phyloP scores from a whole-genome alignment of 2,113 vertebrate genomes.

The Podocnemis expansa region DNA sequence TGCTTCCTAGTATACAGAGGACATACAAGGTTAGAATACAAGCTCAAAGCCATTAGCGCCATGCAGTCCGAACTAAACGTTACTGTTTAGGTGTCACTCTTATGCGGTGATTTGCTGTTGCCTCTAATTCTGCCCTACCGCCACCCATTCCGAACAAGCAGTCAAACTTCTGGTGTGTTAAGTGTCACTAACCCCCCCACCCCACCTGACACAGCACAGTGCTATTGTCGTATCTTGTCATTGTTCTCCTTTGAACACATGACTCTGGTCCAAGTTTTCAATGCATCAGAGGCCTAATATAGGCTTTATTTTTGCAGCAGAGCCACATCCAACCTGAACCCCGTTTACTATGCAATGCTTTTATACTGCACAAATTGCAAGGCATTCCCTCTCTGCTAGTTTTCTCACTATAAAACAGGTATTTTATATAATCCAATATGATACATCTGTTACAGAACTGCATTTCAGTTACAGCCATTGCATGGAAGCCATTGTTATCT shows the following conservation, averaged over 20 bases:
- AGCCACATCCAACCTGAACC: background rate
- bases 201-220: background rate
- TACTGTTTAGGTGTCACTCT: background rate
- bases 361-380: slow-evolving; percentile 16
- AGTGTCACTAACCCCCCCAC: fast-evolving
- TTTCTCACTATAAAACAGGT: background rate
- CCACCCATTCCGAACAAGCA: fast-evolving
- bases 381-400: slow-evolving; percentile 37
- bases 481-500: background rate
- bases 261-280: background rate
- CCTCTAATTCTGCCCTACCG: background rate
- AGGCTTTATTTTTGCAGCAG: background rate
- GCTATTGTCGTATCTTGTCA: background rate
- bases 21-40: slow-evolving; percentile 67
- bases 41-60: slow-evolving; percentile 73
- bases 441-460: background rate
- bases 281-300: background rate
- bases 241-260: background rate
- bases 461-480: background rate
- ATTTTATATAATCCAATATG: background rate
- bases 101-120: background rate
- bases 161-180: fast-evolving
- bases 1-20: slow-evolving; percentile 63
- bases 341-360: background rate
- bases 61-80: slow-evolving; percentile 73